Evolutionary conservation across 1,140 invertebrate genomes (phyloP).

Genomic region (Procambarus virginalis): DNA sequence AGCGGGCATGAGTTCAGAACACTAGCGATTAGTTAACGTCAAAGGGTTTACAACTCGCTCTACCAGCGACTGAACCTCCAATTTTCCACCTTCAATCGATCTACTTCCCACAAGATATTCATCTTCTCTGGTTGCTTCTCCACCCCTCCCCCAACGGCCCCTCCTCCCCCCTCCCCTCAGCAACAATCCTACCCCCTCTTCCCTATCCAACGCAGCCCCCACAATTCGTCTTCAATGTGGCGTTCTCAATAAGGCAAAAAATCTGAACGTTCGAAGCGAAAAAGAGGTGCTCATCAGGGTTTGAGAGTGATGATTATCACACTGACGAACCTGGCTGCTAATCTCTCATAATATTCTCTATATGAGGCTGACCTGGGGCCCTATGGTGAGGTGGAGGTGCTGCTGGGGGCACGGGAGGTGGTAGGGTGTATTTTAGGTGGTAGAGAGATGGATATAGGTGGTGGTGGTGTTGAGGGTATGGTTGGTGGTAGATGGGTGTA

Average conservation of each 20-base stretch:
- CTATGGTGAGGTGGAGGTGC: not conserved
- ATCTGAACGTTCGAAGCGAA: not conserved
- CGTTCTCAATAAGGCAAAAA: not conserved
- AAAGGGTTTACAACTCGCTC: not conserved
- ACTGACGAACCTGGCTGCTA: not conserved
- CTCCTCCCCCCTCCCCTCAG: too few relatives aligned
- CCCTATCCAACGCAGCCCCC: too few relatives aligned
- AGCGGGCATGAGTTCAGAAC: not conserved
- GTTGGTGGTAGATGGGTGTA: too few relatives aligned
- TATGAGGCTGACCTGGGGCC: not conserved
- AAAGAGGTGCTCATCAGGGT: not conserved
- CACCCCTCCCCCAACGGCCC: too few relatives aligned
- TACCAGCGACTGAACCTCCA: not conserved
- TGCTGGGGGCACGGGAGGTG: not conserved
- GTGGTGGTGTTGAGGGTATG: too few relatives aligned
- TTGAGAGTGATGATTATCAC: not conserved
- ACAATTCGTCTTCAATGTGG: not conserved
- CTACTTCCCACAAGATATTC: not conserved
- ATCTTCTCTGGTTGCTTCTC: not conserved
- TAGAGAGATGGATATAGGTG: too few relatives aligned
- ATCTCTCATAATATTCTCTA: constrained; percentile 4
- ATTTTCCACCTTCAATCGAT: not conserved
- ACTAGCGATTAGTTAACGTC: not conserved
- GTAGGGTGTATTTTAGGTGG: not conserved
- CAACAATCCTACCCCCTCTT: too few relatives aligned